Evolutionary conservation across 2,113 vertebrate genomes (phyloP), one percentile per base, ranked within the genome.

Genomic region (Peromyscus leucopus): DNA sequence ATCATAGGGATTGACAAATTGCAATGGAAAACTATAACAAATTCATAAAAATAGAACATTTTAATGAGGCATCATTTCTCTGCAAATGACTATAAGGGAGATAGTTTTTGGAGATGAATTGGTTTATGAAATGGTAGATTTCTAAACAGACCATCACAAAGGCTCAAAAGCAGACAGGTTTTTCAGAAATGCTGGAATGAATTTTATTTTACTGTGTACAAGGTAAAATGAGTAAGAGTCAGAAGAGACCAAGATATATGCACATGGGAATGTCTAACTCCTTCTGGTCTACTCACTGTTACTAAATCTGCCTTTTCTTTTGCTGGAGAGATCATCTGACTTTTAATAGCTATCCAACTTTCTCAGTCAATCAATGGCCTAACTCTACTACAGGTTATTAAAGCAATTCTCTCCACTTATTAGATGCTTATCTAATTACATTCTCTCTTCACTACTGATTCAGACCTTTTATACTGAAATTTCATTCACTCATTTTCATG

Each of bases 401-500:
- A 71, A 97, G 67, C 71, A 59, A 19, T 61, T 36, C 61, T 69
- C 36, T 91, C 36, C n/a, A 55, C 31, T 94, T 67, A 91, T 83
- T 91, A 89, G 13, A 65, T 83, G n/a, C 48, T 69, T 91, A 42
- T 63, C 86, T 76, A 96, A 91, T 93, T 89, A 24, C 22, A 63
- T 88, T 89, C 33, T 85, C 65, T 82, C 26, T n/a, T 42, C 2
- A 74, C 2, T 28, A 87, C 59, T 95, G 67, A 94, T 63, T 96
- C 82, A 69, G 92, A 59, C 87, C 76, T 94, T 92, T 94, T 79
- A 46, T 72, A 31, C 59, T 36, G 51, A 87, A 83, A 90, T 96
- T 94, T 94, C 22, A 93, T 83, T 94, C 76, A 89, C 61, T 96
- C 76, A 22, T 92, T 97, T 91, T 89, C 82, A 69, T 55, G 72